Conservation (phyloP, 1,140 invertebrate species). For the Branchinecta lindahli region DNA sequence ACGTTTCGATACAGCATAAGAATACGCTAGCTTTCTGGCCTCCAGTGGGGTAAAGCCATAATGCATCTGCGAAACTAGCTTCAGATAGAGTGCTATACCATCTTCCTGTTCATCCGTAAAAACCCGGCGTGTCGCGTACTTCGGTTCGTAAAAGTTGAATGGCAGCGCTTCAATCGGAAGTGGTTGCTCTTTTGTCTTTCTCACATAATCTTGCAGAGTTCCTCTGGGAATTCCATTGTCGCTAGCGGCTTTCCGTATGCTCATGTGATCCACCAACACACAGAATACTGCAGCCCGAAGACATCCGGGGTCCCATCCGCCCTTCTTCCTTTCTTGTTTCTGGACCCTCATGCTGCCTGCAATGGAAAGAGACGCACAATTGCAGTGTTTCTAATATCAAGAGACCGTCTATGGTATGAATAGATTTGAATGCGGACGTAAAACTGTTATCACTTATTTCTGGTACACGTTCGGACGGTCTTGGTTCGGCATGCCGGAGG, state of each 20-base stretch:
- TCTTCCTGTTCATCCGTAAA: not conserved
- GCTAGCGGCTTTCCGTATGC: not conserved
- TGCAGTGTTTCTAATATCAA: too few species aligned
- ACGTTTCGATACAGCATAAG: conserved; percentile 27
- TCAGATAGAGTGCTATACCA: not conserved
- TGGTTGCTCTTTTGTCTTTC: not conserved
- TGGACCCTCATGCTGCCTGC: too few species aligned
- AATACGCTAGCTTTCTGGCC: conserved; percentile 30
- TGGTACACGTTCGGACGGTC: too few species aligned
- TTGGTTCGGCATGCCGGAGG: too few species aligned
- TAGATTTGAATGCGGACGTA: too few species aligned
- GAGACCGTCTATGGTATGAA: too few species aligned
- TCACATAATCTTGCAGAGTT: not conserved
- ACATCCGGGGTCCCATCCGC: too few species aligned
- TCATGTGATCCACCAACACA: too few species aligned
- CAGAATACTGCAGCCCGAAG: too few species aligned
- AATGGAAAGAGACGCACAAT: too few species aligned
- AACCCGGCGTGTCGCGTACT: not conserved
- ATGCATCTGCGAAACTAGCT: not conserved
- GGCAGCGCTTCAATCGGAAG: not conserved
- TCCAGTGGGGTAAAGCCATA: conserved; percentile 27
- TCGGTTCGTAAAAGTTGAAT: not conserved
- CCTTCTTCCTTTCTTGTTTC: too few species aligned
- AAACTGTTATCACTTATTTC: too few species aligned
- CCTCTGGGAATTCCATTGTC: not conserved